Base-by-base conservation (phyloP, 2,113 vertebrate genomes). In the Phrynosoma platyrhinos region DNA sequence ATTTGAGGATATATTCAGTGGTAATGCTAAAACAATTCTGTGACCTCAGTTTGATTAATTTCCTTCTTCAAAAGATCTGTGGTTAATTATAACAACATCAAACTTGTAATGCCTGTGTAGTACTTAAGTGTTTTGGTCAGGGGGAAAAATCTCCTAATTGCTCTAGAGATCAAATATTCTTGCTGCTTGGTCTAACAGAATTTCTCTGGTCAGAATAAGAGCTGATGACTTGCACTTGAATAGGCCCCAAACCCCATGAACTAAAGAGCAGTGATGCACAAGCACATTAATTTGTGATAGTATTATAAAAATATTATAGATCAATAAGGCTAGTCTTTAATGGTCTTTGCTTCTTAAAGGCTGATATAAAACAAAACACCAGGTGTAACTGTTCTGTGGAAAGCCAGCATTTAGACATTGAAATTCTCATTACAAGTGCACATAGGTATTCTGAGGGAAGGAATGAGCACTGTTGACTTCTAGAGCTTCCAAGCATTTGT, bases 361-460 rank as follows among this genome's bases (percentile, higher is more conserved):
- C 21, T 79, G 0, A 55, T 80, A 53, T 66, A 88, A 80, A 83
- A 82, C 5, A 53, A 83, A 81, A 53, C 20, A 62, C 52, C 20
- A 89, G 69, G 52, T 90, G 76, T 42, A 87, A 84, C 27, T 21
- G 23, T 75, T 88, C 87, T 20, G 42, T 79, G 32, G 42, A 20
- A 32, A 88, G 83, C 71, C 40, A 53, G 0, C 4, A 0, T 58
- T n/a, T 64, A 53, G 25, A 68, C 36, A 66, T 21, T 7, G 16
- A 27, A 82, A 25, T 82, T 81, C 2, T 76, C 7, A 10, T 1
- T 69, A 14, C 79, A 81, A 79, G 4, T 80, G 81, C 32, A n/a
- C 71, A 7, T 0, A 5, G 86, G 58, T 20, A 89, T 86, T 0
- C 0, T n/a, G 10, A 3, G 0, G 9, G 8, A 36, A 82, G 80